Percentiles rank a stretch among this genome's conserved stretches.
These are phyloP conservation scores for Drosophila leontia DNA, from an alignment of 1,140 invertebrate species.

Conservation along the genomic window DNA sequence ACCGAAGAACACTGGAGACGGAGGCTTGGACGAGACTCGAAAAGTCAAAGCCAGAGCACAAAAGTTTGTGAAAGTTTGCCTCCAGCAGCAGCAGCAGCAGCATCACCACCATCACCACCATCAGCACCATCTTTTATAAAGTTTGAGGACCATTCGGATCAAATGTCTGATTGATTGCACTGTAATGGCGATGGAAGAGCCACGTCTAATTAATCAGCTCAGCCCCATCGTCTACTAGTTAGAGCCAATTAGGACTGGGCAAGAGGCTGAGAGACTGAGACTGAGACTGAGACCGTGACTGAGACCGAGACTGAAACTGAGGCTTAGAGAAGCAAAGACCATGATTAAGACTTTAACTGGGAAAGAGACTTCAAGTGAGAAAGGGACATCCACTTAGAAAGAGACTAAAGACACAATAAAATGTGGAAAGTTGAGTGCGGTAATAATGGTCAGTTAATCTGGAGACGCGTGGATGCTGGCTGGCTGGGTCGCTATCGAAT, in stretches of 20 bases:
- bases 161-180: constrained; percentile 27
- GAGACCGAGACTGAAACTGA: neutral
- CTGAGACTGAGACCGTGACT: neutral
- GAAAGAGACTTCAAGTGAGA: too few relatives aligned
- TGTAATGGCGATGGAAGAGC: constrained; percentile 25
- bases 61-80: constrained; percentile 11
- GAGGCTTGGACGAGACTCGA: constrained; percentile 15
- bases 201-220: constrained; percentile 24
- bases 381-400: neutral
- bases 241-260: constrained; percentile 13
- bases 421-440: constrained; percentile 18
- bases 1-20: constrained; percentile 4
- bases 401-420: neutral
- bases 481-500: constrained; percentile 5
- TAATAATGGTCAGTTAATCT: constrained; percentile 23
- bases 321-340: neutral
- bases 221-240: constrained; percentile 19
- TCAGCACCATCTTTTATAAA: constrained; percentile 13
- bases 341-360: neutral
- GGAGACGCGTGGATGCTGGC: constrained; percentile 7
- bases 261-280: neutral
- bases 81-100: neutral
- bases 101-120: neutral
- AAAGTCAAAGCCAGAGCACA: constrained; percentile 12
- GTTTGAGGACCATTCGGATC: constrained; percentile 19